A percentile compares a stretch with the other conserved stretches of the same genome.
phyloP scores from a whole-genome alignment of 1,140 invertebrate genomes.

The Oedothorax gibbosus region DNA sequence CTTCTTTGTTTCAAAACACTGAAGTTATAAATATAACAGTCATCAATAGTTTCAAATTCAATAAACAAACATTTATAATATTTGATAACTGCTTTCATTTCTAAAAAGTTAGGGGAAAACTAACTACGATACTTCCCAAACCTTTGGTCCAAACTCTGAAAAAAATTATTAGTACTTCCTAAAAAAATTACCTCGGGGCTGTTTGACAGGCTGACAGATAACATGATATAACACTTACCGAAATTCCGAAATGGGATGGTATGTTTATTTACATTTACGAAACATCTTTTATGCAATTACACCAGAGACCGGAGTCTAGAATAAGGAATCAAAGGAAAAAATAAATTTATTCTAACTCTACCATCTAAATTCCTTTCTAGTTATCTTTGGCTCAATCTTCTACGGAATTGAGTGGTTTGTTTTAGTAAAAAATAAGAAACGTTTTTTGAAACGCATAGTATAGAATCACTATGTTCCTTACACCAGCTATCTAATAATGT shows the following conservation, averaged over 20 bases:
- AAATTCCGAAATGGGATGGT: background rate
- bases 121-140: constrained; percentile 10
- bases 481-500: too few species aligned
- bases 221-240: background rate
- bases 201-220: background rate
- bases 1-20: too few species aligned
- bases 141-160: constrained; percentile 3
- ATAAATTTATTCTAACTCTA: background rate
- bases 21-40: too few species aligned
- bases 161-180: background rate
- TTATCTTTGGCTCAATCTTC: constrained; percentile 24
- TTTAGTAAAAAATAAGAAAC: too few species aligned
- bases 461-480: constrained; percentile 2
- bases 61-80: too few species aligned
- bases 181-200: background rate
- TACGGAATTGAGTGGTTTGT: background rate
- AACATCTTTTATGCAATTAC: constrained; percentile 11
- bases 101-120: background rate
- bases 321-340: background rate
- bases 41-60: too few species aligned
- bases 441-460: too few species aligned
- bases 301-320: background rate
- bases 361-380: background rate
- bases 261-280: constrained; percentile 7
- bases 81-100: too few species aligned